Conservation (phyloP, 2,113 vertebrate species). For the Xerus inauris region DNA sequence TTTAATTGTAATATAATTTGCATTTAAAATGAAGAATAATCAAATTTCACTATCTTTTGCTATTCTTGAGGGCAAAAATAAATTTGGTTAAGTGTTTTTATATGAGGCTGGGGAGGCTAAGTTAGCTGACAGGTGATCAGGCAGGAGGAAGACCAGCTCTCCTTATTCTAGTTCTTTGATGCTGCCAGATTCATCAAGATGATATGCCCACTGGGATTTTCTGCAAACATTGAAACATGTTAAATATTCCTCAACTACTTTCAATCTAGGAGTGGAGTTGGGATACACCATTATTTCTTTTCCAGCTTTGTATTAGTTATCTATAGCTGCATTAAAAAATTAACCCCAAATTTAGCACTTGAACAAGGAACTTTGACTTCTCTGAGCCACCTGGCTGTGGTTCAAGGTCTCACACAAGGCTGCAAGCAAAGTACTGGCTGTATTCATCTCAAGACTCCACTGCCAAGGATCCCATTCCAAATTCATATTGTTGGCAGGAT, state of each 20-base stretch:
- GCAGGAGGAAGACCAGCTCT: neutral
- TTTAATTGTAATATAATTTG: conserved; percentile 14
- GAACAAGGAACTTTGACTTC: neutral
- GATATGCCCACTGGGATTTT: neutral
- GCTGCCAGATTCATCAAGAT: neutral
- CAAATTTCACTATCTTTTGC: neutral
- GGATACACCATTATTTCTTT: neutral
- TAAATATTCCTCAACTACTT: neutral
- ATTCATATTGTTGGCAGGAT: neutral
- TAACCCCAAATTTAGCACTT: neutral
- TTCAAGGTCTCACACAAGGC: neutral
- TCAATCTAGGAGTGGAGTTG: neutral
- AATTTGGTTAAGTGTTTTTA: neutral
- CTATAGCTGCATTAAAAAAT: neutral
- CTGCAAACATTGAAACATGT: neutral
- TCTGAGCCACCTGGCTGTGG: neutral
- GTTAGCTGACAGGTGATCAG: neutral
- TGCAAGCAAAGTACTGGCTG: neutral
- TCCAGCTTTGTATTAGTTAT: neutral
- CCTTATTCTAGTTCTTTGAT: neutral
- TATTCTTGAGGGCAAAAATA: no score
- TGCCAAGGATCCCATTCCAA: neutral
- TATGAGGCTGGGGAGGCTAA: neutral
- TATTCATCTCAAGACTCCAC: neutral
- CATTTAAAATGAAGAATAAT: conserved; percentile 50